Evolutionary conservation across 2,888 invertebrate species (phyloP).

Genomic region (Maniola hyperantus): DNA sequence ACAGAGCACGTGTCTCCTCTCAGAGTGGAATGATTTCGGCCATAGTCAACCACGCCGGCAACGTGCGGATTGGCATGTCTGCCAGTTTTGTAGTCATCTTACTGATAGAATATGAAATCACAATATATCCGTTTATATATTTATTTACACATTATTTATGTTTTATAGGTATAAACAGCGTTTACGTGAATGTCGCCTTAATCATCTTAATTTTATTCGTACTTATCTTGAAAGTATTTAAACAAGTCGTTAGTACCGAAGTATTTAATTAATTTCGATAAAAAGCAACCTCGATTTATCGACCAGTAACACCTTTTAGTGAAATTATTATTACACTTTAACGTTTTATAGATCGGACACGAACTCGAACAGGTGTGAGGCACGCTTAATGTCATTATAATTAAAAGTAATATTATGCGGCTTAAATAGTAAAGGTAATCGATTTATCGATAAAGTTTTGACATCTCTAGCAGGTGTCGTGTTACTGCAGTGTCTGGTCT

Average conservation of each 20-base stretch:
- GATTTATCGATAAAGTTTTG: conserved; percentile 36
- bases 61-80: no score
- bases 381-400: conserved; percentile 32
- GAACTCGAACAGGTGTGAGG: conserved; percentile 31
- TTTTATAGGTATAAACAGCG: no score
- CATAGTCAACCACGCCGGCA: no score
- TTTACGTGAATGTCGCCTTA: background rate
- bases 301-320: conserved; percentile 17
- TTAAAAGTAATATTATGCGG: conserved; percentile 28
- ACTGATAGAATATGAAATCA: no score
- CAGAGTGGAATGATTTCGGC: no score
- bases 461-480: conserved; percentile 51
- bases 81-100: no score
- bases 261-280: conserved; percentile 5
- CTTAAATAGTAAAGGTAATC: conserved; percentile 29
- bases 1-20: no score
- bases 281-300: conserved; percentile 15
- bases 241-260: conserved; percentile 3
- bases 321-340: conserved; percentile 10
- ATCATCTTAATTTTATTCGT: background rate
- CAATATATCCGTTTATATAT: no score
- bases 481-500: conserved; percentile 28
- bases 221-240: background rate
- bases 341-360: conserved; percentile 17
- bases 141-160: no score